Evolutionary conservation across 92 coral and sea anemone genomes (phyloP), one percentile per base, ranked within the genome.

Genomic region (Epizoanthus scotinus): DNA sequence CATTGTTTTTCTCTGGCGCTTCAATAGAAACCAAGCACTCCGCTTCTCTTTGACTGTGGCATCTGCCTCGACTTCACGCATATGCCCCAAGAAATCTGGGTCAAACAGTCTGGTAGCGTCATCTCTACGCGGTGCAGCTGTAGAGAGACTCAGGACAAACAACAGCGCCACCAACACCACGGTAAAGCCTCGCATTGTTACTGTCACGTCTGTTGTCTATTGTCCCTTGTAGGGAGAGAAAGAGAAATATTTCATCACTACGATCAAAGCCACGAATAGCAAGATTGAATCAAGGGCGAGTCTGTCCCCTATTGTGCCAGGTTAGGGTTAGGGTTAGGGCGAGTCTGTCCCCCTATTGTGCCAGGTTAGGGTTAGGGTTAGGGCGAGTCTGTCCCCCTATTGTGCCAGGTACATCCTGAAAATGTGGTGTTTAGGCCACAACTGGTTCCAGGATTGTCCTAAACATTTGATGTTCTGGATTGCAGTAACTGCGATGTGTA

Each of bases 131-230:
- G 73, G 52, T 68, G 28, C 29, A 49, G 29, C 73, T n/a, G 73
- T 9, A 38, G 54, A 49, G 73, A 68, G 73, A 55, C 73, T 68
- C 73, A 44, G 29, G 29, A 68, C 55, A 38, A 68, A 27, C 54
- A 68, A n/a, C 1, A 68, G 25, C 2, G 54, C 73, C 36, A 52
- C 73, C 53, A 68, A 68, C 54, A 20, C 52, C 22, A 26, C 55
- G 54, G 31, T 68, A 40, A 13, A 40, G n/a, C 55, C 18, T 19
- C 73, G 29, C 29, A 20, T 19, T 24, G 18, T 49, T 52, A 67
- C 9, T 13, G 34, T 66, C 47, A 24, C 6, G 38, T 67, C 52
- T 34, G 34, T 52, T 36, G 19, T 42, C 54, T n/a, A n/a, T 34
- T 0, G 1, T 14, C 20, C 53, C 1, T 3, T 17, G 19, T 6